phyloP scores from a whole-genome alignment of 2,888 invertebrate genomes.

The Drosophila imparisetae region DNA sequence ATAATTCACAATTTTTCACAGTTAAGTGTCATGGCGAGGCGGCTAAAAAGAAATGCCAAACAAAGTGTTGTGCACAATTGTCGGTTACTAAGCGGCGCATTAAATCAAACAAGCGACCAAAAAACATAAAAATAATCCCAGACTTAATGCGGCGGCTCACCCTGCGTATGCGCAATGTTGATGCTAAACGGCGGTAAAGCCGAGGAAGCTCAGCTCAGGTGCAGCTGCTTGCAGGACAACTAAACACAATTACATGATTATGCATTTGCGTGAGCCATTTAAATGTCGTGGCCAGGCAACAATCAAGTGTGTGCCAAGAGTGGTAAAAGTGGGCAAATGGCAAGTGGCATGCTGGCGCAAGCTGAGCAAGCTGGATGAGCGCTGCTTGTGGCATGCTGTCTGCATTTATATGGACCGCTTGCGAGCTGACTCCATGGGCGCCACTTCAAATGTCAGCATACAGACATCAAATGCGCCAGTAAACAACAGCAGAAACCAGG shows the following conservation, averaged over 20 bases:
- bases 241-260: conserved; percentile 68
- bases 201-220: conserved; percentile 42
- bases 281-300: conserved; percentile 49
- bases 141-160: conserved; percentile 35
- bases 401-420: conserved; percentile 67
- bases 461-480: conserved; percentile 62
- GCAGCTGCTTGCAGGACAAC: conserved; percentile 17
- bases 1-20: conserved; percentile 81
- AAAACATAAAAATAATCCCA: conserved; percentile 32
- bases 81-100: conserved; percentile 71
- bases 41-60: conserved; percentile 56
- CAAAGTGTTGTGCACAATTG: conserved; percentile 67
- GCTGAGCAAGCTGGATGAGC: conserved; percentile 3
- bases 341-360: neutral
- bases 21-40: conserved; percentile 74
- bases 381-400: conserved; percentile 30
- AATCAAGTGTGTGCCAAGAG: conserved; percentile 30
- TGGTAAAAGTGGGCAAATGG: conserved; percentile 19
- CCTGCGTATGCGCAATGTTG: conserved; percentile 62
- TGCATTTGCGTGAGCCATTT: conserved; percentile 66
- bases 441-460: conserved; percentile 74
- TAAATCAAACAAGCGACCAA: conserved; percentile 67
- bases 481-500: conserved; percentile 49
- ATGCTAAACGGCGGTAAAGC: conserved; percentile 24
- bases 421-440: conserved; percentile 40